Evolutionary conservation across 2,113 vertebrate species (phyloP).

Genomic region (Turdus rufiventris): DNA sequence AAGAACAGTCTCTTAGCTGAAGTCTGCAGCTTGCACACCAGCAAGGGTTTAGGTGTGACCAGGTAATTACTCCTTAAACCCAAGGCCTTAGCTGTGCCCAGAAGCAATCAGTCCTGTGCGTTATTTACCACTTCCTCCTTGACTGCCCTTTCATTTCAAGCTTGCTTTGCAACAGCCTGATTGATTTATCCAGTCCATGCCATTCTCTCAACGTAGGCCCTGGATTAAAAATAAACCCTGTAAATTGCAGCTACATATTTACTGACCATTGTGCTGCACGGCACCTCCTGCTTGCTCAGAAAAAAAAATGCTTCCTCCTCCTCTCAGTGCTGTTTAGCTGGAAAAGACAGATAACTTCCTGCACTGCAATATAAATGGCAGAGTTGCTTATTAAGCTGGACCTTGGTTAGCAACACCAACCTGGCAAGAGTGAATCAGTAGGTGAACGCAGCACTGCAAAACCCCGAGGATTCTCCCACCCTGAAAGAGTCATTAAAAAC

Average conservation of each 20-base stretch:
- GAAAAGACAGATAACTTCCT: slow-evolving; percentile 47
- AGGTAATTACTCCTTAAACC: slow-evolving; percentile 29
- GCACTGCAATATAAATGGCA: neutral
- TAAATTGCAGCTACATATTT: neutral
- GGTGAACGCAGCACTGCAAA: neutral
- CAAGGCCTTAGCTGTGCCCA: neutral
- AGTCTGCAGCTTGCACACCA: neutral
- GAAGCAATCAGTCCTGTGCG: slow-evolving; percentile 7
- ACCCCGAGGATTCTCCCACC: slow-evolving; percentile 26
- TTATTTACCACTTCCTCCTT: slow-evolving; percentile 44
- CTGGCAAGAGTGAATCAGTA: neutral
- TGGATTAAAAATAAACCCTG: slow-evolving; percentile 57
- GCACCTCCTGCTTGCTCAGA: slow-evolving; percentile 23
- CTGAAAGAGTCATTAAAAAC: slow-evolving; percentile 26
- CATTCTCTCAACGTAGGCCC: neutral
- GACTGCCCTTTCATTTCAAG: slow-evolving; percentile 34
- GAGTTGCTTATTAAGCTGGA: neutral
- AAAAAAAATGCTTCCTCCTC: slow-evolving; percentile 36
- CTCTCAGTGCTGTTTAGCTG: neutral
- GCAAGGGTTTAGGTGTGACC: neutral
- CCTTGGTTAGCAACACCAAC: neutral
- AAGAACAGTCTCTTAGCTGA: neutral
- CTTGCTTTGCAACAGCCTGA: slow-evolving; percentile 17
- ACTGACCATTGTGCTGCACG: neutral
- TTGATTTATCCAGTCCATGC: slow-evolving; percentile 24